A percentile compares a stretch with the other conserved stretches of the same genome.
Evolutionary conservation across 1,140 invertebrate genomes (phyloP).

Genomic region (Eupeodes corollae): DNA sequence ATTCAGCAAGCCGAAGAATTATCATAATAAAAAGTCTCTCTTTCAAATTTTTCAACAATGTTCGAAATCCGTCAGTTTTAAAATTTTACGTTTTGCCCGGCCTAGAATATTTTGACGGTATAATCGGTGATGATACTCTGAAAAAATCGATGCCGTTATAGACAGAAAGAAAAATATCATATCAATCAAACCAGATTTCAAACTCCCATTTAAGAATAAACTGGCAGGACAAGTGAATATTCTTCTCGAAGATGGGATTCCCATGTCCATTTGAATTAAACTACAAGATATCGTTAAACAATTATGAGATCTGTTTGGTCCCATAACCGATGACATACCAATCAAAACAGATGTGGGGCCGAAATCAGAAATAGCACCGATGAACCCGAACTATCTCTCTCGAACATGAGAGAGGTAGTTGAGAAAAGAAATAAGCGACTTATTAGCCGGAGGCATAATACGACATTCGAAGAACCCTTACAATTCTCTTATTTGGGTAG

Average conservation of each 20-base stretch:
- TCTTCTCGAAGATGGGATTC: slow-evolving; percentile 3
- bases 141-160: too few relatives aligned
- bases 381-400: slow-evolving; percentile 9
- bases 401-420: slow-evolving; percentile 7
- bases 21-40: too few relatives aligned
- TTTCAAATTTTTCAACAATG: too few relatives aligned
- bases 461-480: slow-evolving; percentile 10
- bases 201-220: slow-evolving; percentile 4
- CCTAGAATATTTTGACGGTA: too few relatives aligned
- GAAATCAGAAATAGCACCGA: slow-evolving; percentile 11
- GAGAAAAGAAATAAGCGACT: slow-evolving; percentile 8
- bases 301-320: slow-evolving; percentile 6
- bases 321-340: slow-evolving; percentile 9
- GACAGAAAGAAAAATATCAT: slow-evolving; percentile 7
- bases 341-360: slow-evolving; percentile 9
- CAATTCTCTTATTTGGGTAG: too few relatives aligned
- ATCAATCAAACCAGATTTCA: not conserved
- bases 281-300: not conserved
- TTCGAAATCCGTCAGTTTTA: too few relatives aligned
- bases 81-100: too few relatives aligned
- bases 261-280: slow-evolving; percentile 3
- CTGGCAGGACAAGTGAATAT: slow-evolving; percentile 10
- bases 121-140: too few relatives aligned
- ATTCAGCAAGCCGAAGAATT: too few relatives aligned
- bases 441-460: slow-evolving; percentile 12